Evolutionary conservation across 2,888 invertebrate species (phyloP).

Genomic region (Philaethria dido): DNA sequence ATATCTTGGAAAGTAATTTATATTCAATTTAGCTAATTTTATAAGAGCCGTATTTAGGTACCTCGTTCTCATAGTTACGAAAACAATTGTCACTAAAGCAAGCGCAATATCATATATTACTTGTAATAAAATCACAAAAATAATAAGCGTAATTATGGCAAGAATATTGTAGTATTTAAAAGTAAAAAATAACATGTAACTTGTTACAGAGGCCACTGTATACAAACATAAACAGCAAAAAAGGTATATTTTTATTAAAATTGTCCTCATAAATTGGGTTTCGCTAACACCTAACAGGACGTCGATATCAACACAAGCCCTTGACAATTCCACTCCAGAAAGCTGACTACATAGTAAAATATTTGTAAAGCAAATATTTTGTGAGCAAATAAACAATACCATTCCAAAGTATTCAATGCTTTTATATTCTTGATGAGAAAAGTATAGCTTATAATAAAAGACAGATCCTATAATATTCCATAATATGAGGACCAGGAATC

Average conservation of each 20-base stretch:
- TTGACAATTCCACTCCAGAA: conserved; percentile 52
- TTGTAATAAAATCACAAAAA: conserved; percentile 9
- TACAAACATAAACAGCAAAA: background rate
- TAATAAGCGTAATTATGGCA: background rate
- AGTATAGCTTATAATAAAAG: background rate
- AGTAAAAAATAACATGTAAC: background rate
- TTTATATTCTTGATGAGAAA: conserved; percentile 2
- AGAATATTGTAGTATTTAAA: background rate
- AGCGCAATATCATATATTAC: conserved; percentile 16
- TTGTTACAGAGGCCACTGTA: background rate
- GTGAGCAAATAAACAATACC: background rate
- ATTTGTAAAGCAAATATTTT: conserved; percentile 4
- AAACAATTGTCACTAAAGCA: conserved; percentile 1
- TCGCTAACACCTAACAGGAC: conserved; percentile 58
- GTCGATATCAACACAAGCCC: conserved; percentile 59
- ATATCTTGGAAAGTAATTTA: conserved; percentile 57
- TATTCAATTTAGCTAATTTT: conserved; percentile 56
- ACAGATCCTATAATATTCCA: conserved; percentile 19
- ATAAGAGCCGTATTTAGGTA: conserved; percentile 65
- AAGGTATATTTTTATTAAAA: conserved; percentile 46
- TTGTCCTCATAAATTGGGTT: conserved; percentile 62
- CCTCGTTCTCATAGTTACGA: conserved; percentile 50
- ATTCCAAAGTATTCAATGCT: conserved; percentile 1
- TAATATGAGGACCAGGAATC: conserved; percentile 28
- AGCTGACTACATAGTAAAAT: conserved; percentile 47